Percentiles rank a stretch among this genome's conserved stretches.
phyloP scores from a whole-genome alignment of 1,140 invertebrate species.

The Plectus sambesii region DNA sequence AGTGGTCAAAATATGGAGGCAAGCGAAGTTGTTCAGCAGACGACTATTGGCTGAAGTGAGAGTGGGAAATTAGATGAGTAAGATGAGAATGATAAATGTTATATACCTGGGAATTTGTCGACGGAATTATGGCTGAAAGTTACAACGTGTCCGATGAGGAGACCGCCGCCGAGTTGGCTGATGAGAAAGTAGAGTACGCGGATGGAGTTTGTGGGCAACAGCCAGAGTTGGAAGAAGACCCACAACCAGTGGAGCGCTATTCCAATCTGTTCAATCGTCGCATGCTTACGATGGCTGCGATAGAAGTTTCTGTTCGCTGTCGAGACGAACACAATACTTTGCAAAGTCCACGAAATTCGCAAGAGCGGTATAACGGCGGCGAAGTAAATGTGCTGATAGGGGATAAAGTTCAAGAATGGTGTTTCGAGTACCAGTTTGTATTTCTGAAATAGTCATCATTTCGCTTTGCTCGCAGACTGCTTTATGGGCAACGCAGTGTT shows the following conservation, averaged over 20 bases:
- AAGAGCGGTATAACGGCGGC: constrained; percentile 39
- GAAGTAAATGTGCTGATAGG: constrained; percentile 44
- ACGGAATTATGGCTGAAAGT: constrained; percentile 45
- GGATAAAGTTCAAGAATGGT: constrained; percentile 37
- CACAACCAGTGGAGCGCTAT: constrained; percentile 37
- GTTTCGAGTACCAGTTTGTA: constrained; percentile 37
- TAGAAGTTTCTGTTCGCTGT: constrained; percentile 24
- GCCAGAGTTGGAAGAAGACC: constrained; percentile 39
- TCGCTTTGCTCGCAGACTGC: too few relatives aligned
- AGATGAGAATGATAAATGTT: constrained; percentile 1
- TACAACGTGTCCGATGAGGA: constrained; percentile 38
- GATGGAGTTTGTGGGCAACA: constrained; percentile 25
- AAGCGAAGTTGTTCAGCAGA: constrained; percentile 44
- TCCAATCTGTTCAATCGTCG: constrained; percentile 29
- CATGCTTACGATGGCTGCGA: constrained; percentile 29
- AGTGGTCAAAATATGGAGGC: constrained; percentile 45
- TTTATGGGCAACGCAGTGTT: too few relatives aligned
- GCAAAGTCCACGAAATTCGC: constrained; percentile 36
- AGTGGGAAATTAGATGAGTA: constrained; percentile 6
- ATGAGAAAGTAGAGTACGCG: constrained; percentile 38
- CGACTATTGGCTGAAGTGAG: constrained; percentile 31
- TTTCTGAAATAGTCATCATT: constrained; percentile 34
- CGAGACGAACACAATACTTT: constrained; percentile 35
- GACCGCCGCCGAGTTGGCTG: constrained; percentile 33
- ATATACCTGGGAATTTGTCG: constrained; percentile 38